These are phyloP conservation scores for Corythornis madagascariensis DNA, from an alignment of 2,113 vertebrate genomes.

Conservation along the genomic window DNA sequence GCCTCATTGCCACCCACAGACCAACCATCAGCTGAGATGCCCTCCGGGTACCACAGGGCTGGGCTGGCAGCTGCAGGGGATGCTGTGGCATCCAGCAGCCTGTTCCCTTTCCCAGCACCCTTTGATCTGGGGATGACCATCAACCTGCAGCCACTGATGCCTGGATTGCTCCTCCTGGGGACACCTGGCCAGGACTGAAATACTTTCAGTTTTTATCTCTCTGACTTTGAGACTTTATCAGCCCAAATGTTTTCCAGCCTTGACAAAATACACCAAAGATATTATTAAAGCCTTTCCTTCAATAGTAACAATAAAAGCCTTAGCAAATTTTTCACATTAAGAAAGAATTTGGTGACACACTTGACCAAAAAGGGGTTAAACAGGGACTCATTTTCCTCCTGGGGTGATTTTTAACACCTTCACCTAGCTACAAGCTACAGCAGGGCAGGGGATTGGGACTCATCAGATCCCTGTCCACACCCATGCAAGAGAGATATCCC, in stretches of 20 bases:
- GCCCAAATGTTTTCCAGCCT: neutral
- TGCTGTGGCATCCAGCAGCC: neutral
- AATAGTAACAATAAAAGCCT: neutral
- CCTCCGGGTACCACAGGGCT: neutral
- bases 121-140: neutral
- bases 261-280: neutral
- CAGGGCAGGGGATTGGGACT: neutral
- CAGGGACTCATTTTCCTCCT: neutral
- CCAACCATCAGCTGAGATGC: neutral
- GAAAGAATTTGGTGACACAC: neutral
- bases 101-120: neutral
- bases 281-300: neutral
- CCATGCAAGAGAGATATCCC: neutral
- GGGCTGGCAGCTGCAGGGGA: fast-evolving
- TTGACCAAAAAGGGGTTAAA: neutral
- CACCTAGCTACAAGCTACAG: neutral
- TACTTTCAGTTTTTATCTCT: neutral
- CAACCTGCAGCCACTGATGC: neutral
- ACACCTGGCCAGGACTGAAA: neutral
- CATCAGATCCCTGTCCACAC: neutral
- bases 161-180: neutral
- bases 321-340: neutral
- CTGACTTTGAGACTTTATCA: constrained; percentile 26
- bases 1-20: neutral
- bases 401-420: neutral